Evolutionary conservation across 2,113 vertebrate species (phyloP).

Genomic region (Micromys minutus): DNA sequence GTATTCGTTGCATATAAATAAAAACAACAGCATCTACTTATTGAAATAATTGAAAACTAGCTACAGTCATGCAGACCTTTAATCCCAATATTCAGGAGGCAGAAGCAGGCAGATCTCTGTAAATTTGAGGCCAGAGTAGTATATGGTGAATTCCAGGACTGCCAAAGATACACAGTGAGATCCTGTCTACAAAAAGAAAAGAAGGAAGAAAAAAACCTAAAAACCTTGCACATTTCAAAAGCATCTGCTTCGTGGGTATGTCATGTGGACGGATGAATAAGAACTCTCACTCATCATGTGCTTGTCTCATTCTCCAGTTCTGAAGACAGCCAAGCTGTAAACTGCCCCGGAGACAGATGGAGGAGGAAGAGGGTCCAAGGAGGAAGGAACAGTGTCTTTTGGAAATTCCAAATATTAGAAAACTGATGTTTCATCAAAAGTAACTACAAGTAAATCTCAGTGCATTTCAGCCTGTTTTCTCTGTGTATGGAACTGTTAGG

Average conservation of each 20-base stretch:
- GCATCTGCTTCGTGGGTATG: neutral
- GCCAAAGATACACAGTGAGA: neutral
- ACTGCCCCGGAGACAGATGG: neutral
- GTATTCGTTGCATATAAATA: neutral
- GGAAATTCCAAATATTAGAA: neutral
- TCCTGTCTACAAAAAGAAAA: neutral
- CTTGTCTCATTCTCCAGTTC: neutral
- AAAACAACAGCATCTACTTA: neutral
- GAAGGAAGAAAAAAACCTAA: neutral
- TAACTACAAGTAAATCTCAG: neutral
- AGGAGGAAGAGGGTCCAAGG: neutral
- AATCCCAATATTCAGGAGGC: neutral
- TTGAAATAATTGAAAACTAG: neutral
- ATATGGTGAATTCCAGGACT: neutral
- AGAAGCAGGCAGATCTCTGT: neutral
- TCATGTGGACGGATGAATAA: neutral
- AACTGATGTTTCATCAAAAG: neutral
- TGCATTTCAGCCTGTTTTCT: neutral
- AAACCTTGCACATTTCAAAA: neutral
- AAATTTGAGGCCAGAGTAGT: neutral
- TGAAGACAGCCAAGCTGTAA: neutral
- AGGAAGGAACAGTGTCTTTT: neutral
- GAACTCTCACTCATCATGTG: accelerated
- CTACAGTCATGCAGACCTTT: neutral
- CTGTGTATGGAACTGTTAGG: neutral